Evolutionary conservation across 2,888 invertebrate species (phyloP), one percentile per base, ranked within the genome.

Genomic region (Tetrapedia diversipes): DNA sequence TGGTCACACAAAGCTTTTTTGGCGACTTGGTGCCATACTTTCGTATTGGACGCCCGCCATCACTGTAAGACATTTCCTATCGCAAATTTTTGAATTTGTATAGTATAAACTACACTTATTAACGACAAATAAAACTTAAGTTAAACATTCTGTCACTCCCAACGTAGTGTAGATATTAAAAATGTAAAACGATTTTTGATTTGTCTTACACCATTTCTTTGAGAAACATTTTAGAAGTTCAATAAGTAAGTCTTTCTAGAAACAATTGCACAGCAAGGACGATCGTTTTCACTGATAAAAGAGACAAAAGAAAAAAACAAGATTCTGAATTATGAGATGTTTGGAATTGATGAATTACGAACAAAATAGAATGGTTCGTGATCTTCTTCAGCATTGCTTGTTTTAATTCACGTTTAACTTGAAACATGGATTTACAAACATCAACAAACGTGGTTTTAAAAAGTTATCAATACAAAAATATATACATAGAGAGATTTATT

Each of bases 11-110:
- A 51, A 92, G 88, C 80, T 92, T 92, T 85, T 92, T 92, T 57
- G 92, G 92, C 70, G 92, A 92, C 86, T 92, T 92, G 67, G 91
- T 89, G 76, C 90, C 90, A 67, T 90, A 92, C 87, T 92, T 93
- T 81, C 92, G 92, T 83, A 91, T 89, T 84, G 92, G 92, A 77
- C 92, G 92, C 73, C 92, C 91, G 82, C 92, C 92, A 91, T 92
- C 92, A 86, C 91, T 92, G 88, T 90, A 91, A 90, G 91, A 91
- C 92, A 92, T 92, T 71, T 90, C 91, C 90, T 83, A 82, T 77
- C 68, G 72, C 72, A 41, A 51, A 67, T 47, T 51, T 59, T 70
- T 61, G 49, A 63, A 61, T 78, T 78, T 51, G 41, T 60, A 53
- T 61, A 27, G 59, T 66, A 45, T 69, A 41, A 63, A 51, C 24